A percentile compares a stretch with the other conserved stretches of the same genome.
These are phyloP conservation scores for Scytalopus superciliaris DNA, from an alignment of 2,113 vertebrate genomes.

Conservation along the genomic window DNA sequence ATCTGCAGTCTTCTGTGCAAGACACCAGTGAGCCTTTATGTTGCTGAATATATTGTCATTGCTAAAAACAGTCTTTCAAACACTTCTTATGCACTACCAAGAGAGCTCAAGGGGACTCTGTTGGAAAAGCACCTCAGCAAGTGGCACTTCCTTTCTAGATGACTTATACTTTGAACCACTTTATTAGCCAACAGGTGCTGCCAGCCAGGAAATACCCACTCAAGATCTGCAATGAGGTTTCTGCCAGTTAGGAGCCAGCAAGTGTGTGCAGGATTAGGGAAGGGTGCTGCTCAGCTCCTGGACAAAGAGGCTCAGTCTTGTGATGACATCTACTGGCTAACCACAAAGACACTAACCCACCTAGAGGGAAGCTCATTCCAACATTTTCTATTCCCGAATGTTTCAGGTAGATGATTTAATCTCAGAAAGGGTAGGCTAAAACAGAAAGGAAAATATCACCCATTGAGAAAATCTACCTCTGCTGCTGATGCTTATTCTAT, in stretches of 20 bases:
- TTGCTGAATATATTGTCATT: not conserved
- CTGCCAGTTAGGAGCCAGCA: not conserved
- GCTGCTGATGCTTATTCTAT: not conserved
- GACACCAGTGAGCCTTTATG: not conserved
- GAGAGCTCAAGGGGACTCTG: not conserved
- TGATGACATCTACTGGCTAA: slow-evolving; percentile 61
- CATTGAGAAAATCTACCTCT: not conserved
- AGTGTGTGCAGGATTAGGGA: not conserved
- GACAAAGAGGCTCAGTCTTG: not conserved
- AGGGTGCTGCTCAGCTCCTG: not conserved
- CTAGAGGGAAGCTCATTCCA: not conserved
- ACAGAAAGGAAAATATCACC: not conserved
- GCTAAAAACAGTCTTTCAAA: not conserved
- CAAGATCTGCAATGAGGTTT: not conserved
- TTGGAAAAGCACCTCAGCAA: not conserved
- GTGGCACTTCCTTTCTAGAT: not conserved
- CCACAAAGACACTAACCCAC: not conserved
- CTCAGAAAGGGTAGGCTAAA: not conserved
- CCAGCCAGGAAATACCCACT: not conserved
- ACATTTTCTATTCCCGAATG: not conserved
- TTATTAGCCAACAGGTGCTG: not conserved
- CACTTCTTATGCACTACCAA: not conserved
- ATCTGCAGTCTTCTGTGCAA: not conserved
- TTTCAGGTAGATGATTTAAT: not conserved
- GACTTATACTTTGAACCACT: not conserved